Evolutionary conservation across 2,113 vertebrate genomes (phyloP).

Genomic region (Pan paniscus): DNA sequence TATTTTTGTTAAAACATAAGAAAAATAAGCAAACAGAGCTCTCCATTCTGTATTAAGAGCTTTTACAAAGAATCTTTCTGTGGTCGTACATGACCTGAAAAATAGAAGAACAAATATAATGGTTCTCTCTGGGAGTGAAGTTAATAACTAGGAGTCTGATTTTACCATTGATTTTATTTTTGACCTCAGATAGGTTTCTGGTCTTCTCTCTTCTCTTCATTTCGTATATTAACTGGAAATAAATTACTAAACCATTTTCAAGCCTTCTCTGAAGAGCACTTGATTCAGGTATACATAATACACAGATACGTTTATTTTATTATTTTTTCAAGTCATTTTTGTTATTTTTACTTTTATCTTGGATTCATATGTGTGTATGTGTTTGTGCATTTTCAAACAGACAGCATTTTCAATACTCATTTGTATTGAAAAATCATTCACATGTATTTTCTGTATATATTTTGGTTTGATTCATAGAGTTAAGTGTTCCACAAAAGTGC

Average conservation of each 20-base stretch:
- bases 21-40: neutral
- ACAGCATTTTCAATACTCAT: neutral
- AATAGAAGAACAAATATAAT: neutral
- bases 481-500: conserved; percentile 40
- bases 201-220: neutral
- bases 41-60: neutral
- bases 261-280: neutral
- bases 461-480: conserved; percentile 67
- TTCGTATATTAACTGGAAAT: neutral
- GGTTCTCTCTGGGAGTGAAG: neutral
- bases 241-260: neutral
- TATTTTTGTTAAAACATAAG: neutral
- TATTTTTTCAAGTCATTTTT: neutral
- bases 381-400: neutral
- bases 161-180: neutral
- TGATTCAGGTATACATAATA: neutral
- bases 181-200: neutral
- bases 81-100: neutral
- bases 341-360: neutral
- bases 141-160: neutral
- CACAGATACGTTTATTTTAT: neutral
- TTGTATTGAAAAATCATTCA: conserved; percentile 25
- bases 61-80: neutral
- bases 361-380: neutral
- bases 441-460: conserved; percentile 39